phyloP scores from a whole-genome alignment of 2,797 vertebrate species.

The Saxicola maurus region DNA sequence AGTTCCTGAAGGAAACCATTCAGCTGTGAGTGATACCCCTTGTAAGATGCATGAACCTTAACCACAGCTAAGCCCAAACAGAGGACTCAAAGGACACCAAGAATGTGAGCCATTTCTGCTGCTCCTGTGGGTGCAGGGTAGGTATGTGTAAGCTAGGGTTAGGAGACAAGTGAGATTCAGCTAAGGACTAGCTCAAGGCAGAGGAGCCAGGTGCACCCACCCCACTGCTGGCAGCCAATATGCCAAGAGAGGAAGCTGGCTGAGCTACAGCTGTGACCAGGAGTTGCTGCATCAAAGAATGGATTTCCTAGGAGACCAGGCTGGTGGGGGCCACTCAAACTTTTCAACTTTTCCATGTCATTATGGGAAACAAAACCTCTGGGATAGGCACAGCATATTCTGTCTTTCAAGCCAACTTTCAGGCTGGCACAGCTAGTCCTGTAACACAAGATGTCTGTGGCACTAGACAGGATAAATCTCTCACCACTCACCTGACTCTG shows the following conservation, averaged over 20 bases:
- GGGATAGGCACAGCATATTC: fast-evolving
- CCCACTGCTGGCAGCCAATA: neutral
- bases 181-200: neutral
- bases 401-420: neutral
- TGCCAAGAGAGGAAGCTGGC: neutral
- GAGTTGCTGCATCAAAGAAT: neutral
- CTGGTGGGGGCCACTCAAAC: neutral
- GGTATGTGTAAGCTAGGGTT: neutral
- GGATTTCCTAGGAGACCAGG: neutral
- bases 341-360: neutral
- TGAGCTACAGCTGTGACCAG: neutral
- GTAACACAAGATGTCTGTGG: fast-evolving
- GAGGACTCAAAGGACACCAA: neutral
- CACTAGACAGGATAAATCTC: neutral
- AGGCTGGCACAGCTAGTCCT: neutral
- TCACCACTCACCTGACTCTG: fast-evolving
- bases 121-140: neutral
- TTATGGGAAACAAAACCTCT: neutral
- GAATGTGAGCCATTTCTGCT: neutral
- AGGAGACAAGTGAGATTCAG: neutral
- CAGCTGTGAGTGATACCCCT: neutral
- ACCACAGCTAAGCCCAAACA: neutral
- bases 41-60: neutral
- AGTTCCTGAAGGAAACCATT: neutral
- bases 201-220: neutral